Percentiles rank a stretch among this genome's conserved stretches.
These are phyloP conservation scores for Suricata suricatta DNA, from an alignment of 2,113 vertebrate species.

Conservation along the genomic window DNA sequence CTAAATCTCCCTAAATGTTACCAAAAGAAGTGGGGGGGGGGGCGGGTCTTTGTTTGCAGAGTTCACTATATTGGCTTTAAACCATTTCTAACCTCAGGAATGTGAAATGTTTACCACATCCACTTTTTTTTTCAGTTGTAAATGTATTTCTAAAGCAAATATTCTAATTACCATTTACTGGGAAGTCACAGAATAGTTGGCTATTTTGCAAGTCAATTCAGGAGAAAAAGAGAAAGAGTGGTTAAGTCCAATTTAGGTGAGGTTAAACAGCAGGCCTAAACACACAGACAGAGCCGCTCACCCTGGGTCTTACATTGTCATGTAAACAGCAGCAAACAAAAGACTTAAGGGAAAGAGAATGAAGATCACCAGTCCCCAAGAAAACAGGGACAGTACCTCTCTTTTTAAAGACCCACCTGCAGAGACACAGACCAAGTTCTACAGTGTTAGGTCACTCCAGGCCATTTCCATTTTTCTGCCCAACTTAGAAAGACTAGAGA, in stretches of 20 bases:
- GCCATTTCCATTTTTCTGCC: not conserved
- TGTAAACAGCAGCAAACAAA: conserved; percentile 64
- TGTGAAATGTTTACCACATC: conserved; percentile 65
- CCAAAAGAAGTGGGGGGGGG: not conserved
- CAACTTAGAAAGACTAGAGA: not conserved
- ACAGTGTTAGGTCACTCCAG: not conserved
- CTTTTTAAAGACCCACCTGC: not conserved
- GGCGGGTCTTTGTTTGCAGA: conserved; percentile 44
- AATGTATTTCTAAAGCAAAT: conserved; percentile 78
- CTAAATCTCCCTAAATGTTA: not conserved
- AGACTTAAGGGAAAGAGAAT: not conserved
- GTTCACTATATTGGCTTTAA: not conserved
- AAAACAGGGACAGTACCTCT: not conserved
- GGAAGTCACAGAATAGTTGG: conserved; percentile 71
- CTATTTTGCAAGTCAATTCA: conserved; percentile 85
- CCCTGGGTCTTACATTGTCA: not conserved
- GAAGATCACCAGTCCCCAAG: not conserved
- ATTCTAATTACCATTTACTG: conserved; percentile 74
- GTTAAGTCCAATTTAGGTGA: conserved; percentile 74
- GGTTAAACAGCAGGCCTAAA: conserved; percentile 79
- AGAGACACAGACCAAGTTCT: not conserved
- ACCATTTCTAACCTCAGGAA: conserved; percentile 70
- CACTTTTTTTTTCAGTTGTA: conserved; percentile 81
- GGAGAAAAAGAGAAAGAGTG: conserved; percentile 69
- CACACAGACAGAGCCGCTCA: conserved; percentile 67